These are phyloP conservation scores for Neodiprion pinetum DNA, from an alignment of 1,140 invertebrate genomes.

Conservation along the genomic window DNA sequence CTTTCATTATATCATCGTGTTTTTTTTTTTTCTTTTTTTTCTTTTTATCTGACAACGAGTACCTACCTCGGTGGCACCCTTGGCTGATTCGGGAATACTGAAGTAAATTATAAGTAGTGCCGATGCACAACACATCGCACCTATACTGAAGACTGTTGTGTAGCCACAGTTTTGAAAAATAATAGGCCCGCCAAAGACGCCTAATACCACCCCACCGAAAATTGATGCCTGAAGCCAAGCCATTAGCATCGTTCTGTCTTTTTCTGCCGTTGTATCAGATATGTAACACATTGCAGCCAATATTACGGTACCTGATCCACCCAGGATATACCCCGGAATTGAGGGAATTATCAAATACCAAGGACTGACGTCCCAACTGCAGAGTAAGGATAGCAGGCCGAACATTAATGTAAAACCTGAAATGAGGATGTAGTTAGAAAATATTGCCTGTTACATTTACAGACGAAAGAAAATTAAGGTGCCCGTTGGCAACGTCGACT, in stretches of 20 bases:
- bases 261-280: constrained; percentile 66
- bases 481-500: no score
- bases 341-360: constrained; percentile 68
- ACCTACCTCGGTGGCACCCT: neutral
- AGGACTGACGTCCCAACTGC: constrained; percentile 55
- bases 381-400: constrained; percentile 33
- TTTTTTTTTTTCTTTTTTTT: no score
- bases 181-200: constrained; percentile 65
- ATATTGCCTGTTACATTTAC: no score
- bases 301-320: constrained; percentile 66
- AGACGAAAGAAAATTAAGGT: no score
- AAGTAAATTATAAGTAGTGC: constrained; percentile 51
- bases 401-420: constrained; percentile 40
- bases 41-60: neutral
- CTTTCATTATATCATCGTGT: neutral
- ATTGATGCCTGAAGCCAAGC: constrained; percentile 67
- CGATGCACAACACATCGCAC: constrained; percentile 39
- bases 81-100: constrained; percentile 44
- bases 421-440: constrained; percentile 9
- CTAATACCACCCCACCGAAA: constrained; percentile 65
- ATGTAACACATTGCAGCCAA: constrained; percentile 69
- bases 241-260: constrained; percentile 64
- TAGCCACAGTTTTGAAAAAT: constrained; percentile 61
- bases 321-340: constrained; percentile 65
- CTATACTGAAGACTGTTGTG: constrained; percentile 49